A percentile compares a stretch with the other conserved stretches of the same genome.
These are phyloP conservation scores for Megalonaias nervosa DNA, from an alignment of 1,140 invertebrate genomes.

Conservation along the genomic window DNA sequence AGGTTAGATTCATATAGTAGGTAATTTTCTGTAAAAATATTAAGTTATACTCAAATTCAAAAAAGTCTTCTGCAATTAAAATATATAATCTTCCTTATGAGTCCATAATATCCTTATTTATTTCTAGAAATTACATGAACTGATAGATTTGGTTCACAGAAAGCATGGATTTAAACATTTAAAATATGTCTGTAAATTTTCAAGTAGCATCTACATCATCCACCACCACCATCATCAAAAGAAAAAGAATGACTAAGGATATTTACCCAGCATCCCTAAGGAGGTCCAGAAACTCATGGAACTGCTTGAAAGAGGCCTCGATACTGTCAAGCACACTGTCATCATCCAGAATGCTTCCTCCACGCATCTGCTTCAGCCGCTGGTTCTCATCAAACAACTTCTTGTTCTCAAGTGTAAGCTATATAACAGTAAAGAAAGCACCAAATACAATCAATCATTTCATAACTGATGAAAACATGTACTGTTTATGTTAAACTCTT, in stretches of 20 bases:
- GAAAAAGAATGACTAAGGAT: neutral
- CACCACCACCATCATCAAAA: neutral
- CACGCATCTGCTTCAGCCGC: conserved; percentile 29
- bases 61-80: too few species aligned
- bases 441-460: too few species aligned
- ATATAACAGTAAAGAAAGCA: neutral
- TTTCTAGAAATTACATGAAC: too few species aligned
- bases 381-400: conserved; percentile 47
- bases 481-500: neutral
- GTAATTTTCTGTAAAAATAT: too few species aligned
- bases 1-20: too few species aligned
- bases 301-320: conserved; percentile 69
- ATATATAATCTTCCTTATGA: too few species aligned
- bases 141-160: too few species aligned
- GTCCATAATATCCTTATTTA: too few species aligned
- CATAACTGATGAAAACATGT: neutral
- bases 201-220: too few species aligned
- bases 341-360: conserved; percentile 56
- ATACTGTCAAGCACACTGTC: conserved; percentile 66
- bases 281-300: conserved; percentile 68
- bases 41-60: too few species aligned
- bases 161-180: too few species aligned
- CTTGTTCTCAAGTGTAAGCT: conserved; percentile 60
- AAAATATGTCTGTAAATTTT: too few species aligned
- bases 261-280: conserved; percentile 67